Evolutionary conservation across 2,888 invertebrate species (phyloP).

Genomic region (Pyrocoelia pectoralis): DNA sequence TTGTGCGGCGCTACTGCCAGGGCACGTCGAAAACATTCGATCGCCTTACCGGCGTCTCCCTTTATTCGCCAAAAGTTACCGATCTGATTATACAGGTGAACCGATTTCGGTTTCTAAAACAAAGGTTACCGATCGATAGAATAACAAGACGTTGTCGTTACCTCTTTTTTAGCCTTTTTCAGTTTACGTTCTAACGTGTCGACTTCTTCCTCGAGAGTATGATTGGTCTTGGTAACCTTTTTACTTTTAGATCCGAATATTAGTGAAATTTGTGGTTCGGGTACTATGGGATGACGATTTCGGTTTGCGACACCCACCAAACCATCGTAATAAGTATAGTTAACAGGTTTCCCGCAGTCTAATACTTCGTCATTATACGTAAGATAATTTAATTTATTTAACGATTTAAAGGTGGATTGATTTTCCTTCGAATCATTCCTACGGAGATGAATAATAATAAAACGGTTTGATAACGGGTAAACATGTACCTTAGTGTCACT

Average conservation of each 20-base stretch:
- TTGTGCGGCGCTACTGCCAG: slow-evolving; percentile 86
- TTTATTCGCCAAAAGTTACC: slow-evolving; percentile 93
- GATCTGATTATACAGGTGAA: slow-evolving; percentile 88
- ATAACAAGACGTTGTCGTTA: too few relatives aligned
- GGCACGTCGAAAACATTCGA: slow-evolving; percentile 89
- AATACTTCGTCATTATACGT: slow-evolving; percentile 69
- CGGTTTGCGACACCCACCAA: slow-evolving; percentile 85
- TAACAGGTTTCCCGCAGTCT: slow-evolving; percentile 86
- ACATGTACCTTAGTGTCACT: slow-evolving; percentile 28
- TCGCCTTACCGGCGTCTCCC: slow-evolving; percentile 85
- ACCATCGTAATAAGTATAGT: slow-evolving; percentile 90
- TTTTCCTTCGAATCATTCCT: slow-evolving; percentile 36
- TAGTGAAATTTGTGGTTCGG: slow-evolving; percentile 83
- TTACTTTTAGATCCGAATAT: slow-evolving; percentile 77
- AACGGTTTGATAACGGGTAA: background rate
- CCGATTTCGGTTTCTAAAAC: slow-evolving; percentile 77
- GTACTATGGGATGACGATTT: slow-evolving; percentile 82
- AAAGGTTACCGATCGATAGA: background rate
- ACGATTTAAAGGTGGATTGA: slow-evolving; percentile 27
- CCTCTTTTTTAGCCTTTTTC: slow-evolving; percentile 80
- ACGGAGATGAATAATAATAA: background rate
- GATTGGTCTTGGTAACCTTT: slow-evolving; percentile 62
- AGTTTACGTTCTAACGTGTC: slow-evolving; percentile 76
- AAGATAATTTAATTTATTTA: slow-evolving; percentile 23
- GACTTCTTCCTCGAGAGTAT: slow-evolving; percentile 71